phyloP scores from a whole-genome alignment of 2,113 vertebrate species.

The Uria aalge region DNA sequence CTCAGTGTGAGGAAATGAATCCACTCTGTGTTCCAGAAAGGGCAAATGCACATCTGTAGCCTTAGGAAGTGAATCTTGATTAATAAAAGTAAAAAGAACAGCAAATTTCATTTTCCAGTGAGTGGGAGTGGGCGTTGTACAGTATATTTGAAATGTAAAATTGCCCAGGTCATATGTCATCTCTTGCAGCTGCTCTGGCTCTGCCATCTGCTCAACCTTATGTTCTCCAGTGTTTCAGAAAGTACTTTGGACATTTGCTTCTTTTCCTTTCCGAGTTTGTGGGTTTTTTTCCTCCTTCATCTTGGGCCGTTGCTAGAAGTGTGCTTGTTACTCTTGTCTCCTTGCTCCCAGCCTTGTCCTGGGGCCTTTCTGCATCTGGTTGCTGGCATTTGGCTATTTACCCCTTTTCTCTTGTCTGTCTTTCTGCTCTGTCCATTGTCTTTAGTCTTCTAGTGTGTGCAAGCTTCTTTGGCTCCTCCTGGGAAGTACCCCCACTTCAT shows the following conservation, averaged over 20 bases:
- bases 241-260: not conserved
- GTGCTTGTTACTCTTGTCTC: not conserved
- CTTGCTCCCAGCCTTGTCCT: not conserved
- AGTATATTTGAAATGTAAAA: not conserved
- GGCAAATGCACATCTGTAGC: not conserved
- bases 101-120: not conserved
- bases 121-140: not conserved
- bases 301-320: not conserved
- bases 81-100: not conserved
- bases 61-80: not conserved
- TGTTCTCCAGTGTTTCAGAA: not conserved
- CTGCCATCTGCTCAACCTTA: not conserved
- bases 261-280: not conserved
- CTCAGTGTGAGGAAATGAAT: not conserved
- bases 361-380: not conserved
- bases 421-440: not conserved
- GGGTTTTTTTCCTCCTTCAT: not conserved
- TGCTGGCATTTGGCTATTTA: not conserved
- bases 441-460: not conserved
- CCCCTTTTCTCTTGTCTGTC: not conserved
- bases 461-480: not conserved
- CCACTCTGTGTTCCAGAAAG: not conserved
- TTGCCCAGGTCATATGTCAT: not conserved
- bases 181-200: not conserved
- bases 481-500: not conserved